phyloP scores from a whole-genome alignment of 2,888 invertebrate species.

The Oscheius sp. region DNA sequence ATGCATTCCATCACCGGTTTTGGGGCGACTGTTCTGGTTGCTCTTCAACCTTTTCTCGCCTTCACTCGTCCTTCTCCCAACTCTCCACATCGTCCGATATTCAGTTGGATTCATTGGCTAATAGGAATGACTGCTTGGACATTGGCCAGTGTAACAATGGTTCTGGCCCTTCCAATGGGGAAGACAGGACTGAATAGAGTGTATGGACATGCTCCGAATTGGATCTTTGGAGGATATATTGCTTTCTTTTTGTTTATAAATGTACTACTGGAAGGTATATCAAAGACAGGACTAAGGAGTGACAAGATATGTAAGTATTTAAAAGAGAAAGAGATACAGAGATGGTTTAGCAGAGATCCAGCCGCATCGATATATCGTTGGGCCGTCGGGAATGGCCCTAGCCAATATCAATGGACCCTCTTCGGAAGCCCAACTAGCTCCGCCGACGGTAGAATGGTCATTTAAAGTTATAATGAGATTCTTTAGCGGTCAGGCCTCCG shows the following conservation, averaged over 20 bases:
- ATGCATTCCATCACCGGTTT: conserved; percentile 47
- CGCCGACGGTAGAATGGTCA: conserved; percentile 42
- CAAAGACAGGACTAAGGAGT: neutral
- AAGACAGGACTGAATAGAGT: conserved; percentile 53
- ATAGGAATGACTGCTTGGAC: conserved; percentile 57
- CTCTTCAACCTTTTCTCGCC: conserved; percentile 48
- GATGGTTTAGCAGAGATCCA: conserved; percentile 35
- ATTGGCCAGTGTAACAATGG: conserved; percentile 54
- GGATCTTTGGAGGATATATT: conserved; percentile 57
- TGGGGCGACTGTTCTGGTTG: conserved; percentile 47
- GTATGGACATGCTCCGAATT: conserved; percentile 53
- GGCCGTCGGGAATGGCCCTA: conserved; percentile 54
- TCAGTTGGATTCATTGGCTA: conserved; percentile 59
- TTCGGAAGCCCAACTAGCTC: conserved; percentile 37
- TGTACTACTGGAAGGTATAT: conserved; percentile 47
- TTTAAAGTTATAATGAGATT: too few species aligned
- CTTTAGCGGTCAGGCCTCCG: conserved; percentile 33
- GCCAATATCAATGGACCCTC: conserved; percentile 50
- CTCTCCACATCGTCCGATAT: conserved; percentile 42
- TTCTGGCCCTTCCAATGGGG: conserved; percentile 53
- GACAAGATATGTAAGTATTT: conserved; percentile 21
- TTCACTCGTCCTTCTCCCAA: conserved; percentile 53
- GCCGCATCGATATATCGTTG: conserved; percentile 49
- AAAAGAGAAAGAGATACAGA: neutral
- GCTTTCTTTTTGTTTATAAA: conserved; percentile 50